A percentile compares a stretch with the other conserved stretches of the same genome.
Evolutionary conservation across 2,888 invertebrate species (phyloP).

Genomic region (Melangyna quadrimaculata): DNA sequence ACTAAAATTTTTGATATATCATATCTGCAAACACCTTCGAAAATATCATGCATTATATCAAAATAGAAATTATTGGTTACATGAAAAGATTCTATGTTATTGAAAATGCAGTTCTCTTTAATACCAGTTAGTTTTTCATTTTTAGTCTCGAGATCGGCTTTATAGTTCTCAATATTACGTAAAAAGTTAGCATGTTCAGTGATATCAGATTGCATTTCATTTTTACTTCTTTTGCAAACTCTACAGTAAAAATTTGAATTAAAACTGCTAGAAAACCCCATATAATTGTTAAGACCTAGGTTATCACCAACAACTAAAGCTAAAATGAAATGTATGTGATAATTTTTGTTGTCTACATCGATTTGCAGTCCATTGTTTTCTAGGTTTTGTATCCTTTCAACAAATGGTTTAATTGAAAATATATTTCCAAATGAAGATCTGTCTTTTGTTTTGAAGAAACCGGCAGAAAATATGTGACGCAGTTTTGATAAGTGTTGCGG

Average conservation of each 20-base stretch:
- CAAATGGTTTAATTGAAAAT: no score
- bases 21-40: neutral
- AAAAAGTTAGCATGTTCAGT: no score
- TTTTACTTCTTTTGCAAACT: no score
- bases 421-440: constrained; percentile 3
- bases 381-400: no score
- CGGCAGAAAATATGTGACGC: constrained; percentile 44
- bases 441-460: neutral
- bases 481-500: constrained; percentile 55
- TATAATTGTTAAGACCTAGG: neutral
- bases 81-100: neutral
- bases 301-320: constrained; percentile 12
- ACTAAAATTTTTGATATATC: neutral
- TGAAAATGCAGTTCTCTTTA: neutral
- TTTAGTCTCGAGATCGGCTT: neutral
- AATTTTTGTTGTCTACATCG: no score
- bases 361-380: no score
- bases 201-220: no score
- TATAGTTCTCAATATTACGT: no score
- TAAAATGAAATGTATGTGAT: neutral
- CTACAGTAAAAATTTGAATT: neutral
- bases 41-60: constrained; percentile 6
- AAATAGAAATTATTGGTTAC: constrained; percentile 1
- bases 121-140: neutral
- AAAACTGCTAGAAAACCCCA: neutral